A percentile compares a stretch with the other conserved stretches of the same genome.
phyloP scores from a whole-genome alignment of 2,888 invertebrate genomes.

The Dysmachus trigonus region DNA sequence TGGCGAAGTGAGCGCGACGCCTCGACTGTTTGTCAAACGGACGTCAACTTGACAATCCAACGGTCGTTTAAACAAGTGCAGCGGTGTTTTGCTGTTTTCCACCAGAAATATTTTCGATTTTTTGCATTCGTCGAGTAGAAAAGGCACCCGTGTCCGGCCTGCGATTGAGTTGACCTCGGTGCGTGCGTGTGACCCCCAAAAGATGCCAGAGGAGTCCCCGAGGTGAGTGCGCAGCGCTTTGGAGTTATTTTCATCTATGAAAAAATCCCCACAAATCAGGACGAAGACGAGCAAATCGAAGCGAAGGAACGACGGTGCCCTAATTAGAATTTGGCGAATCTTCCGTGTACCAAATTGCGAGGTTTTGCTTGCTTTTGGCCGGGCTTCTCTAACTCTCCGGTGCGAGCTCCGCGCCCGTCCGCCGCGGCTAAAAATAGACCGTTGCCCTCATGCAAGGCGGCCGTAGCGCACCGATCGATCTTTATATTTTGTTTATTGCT shows the following conservation, averaged over 20 bases:
- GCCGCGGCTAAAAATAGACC: constrained; percentile 3
- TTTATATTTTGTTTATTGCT: constrained; percentile 12
- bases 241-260: background rate
- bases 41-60: background rate
- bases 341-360: background rate
- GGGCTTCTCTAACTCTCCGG: background rate
- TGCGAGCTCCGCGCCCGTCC: background rate
- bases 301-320: background rate
- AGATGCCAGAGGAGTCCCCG: background rate
- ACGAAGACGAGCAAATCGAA: background rate
- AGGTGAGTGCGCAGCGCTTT: background rate
- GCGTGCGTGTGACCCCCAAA: background rate
- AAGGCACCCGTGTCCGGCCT: background rate
- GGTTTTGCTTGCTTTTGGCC: background rate
- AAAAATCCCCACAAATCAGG: background rate
- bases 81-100: background rate
- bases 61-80: background rate
- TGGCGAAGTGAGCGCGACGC: background rate
- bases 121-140: background rate
- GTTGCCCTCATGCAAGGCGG: constrained; percentile 28
- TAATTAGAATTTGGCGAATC: constrained; percentile 18
- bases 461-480: constrained; percentile 1
- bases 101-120: background rate
- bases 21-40: background rate
- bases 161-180: background rate